Conservation (phyloP, 2,888 invertebrate genomes). For the Beris chalybata region DNA sequence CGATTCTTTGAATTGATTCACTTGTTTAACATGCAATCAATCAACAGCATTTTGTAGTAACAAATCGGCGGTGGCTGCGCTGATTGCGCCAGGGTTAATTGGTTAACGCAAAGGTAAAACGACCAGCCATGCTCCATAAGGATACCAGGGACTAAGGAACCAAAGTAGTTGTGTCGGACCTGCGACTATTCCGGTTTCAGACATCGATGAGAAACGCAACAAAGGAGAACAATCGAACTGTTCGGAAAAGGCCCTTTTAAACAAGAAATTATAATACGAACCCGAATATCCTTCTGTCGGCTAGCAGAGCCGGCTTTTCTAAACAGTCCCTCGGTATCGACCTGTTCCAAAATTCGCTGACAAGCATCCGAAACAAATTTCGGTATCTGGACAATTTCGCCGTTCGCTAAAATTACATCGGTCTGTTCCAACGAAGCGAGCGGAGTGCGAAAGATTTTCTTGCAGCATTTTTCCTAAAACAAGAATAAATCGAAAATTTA, state of each 20-base stretch:
- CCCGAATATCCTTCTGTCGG: constrained; percentile 80
- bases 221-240: no score
- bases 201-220: no score
- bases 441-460: constrained; percentile 60
- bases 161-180: no score
- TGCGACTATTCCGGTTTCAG: no score
- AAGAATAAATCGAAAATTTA: background rate
- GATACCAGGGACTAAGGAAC: no score
- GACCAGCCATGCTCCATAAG: no score
- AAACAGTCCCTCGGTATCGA: constrained; percentile 81
- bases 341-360: constrained; percentile 67
- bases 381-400: constrained; percentile 72
- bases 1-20: no score
- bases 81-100: no score
- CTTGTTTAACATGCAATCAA: no score
- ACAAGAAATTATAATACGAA: constrained; percentile 48
- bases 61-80: no score
- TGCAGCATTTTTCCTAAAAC: constrained; percentile 41
- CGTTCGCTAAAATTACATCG: constrained; percentile 66
- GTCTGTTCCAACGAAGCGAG: constrained; percentile 59
- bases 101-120: no score
- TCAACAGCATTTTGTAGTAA: no score
- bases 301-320: constrained; percentile 84
- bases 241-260: background rate
- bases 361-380: constrained; percentile 73